Evolutionary conservation across 2,888 invertebrate genomes (phyloP).

Genomic region (Trilocha varians): DNA sequence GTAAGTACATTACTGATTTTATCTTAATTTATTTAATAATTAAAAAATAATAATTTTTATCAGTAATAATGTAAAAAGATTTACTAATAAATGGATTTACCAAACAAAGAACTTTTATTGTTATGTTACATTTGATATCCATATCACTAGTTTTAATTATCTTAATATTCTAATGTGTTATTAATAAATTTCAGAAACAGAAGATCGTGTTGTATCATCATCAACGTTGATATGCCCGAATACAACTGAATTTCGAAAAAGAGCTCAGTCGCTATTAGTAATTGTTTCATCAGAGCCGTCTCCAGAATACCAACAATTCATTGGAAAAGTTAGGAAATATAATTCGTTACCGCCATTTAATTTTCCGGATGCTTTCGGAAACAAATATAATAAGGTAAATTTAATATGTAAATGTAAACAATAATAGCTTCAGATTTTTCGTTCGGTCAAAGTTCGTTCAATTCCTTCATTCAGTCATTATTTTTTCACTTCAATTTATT

Average conservation of each 20-base stretch:
- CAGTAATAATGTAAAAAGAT: too few species aligned
- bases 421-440: neutral
- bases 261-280: conserved; percentile 88
- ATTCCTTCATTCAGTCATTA: too few species aligned
- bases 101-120: too few species aligned
- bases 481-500: too few species aligned
- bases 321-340: conserved; percentile 83
- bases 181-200: conserved; percentile 58
- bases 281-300: conserved; percentile 91
- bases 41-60: too few species aligned
- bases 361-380: conserved; percentile 76
- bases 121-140: too few species aligned
- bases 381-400: conserved; percentile 65
- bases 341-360: conserved; percentile 86
- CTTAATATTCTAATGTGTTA: too few species aligned
- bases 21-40: neutral
- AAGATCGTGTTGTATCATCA: conserved; percentile 54
- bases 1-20: conserved; percentile 64
- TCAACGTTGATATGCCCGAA: conserved; percentile 69
- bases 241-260: conserved; percentile 75
- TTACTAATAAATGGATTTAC: too few species aligned
- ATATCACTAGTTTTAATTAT: too few species aligned
- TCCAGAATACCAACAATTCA: conserved; percentile 82
- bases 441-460: too few species aligned
- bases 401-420: neutral